Evolutionary conservation across 2,113 vertebrate species (phyloP).

Genomic region (Anhinga anhinga): DNA sequence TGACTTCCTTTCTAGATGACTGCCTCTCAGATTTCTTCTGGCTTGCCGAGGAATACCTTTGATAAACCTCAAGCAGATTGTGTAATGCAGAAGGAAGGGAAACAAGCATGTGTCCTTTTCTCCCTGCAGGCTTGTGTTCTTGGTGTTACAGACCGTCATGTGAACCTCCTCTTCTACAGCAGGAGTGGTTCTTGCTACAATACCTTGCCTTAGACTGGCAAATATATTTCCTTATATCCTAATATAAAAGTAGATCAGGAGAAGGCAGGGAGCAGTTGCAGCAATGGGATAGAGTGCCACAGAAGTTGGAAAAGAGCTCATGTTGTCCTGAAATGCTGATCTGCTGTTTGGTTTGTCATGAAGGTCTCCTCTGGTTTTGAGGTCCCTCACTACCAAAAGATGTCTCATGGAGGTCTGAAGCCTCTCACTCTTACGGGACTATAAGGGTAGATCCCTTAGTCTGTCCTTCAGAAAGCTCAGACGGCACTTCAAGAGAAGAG

Average conservation of each 20-base stretch:
- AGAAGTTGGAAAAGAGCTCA: neutral
- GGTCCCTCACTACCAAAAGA: neutral
- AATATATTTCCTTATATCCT: neutral
- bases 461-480: neutral
- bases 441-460: neutral
- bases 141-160: neutral
- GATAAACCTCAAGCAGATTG: conserved; percentile 16
- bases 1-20: neutral
- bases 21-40: neutral
- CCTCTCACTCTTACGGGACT: neutral
- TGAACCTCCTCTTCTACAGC: neutral
- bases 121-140: neutral
- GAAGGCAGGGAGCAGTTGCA: neutral
- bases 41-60: conserved; percentile 22
- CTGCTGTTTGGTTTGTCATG: neutral
- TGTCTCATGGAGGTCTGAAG: neutral
- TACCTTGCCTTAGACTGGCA: neutral
- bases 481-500: neutral
- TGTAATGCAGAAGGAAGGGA: neutral
- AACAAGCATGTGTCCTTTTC: neutral
- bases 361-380: neutral
- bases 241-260: neutral
- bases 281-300: neutral
- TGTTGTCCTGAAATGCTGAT: neutral
- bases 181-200: neutral